These are phyloP conservation scores for Mycalesis mineus DNA, from an alignment of 2,888 invertebrate genomes.

Conservation along the genomic window DNA sequence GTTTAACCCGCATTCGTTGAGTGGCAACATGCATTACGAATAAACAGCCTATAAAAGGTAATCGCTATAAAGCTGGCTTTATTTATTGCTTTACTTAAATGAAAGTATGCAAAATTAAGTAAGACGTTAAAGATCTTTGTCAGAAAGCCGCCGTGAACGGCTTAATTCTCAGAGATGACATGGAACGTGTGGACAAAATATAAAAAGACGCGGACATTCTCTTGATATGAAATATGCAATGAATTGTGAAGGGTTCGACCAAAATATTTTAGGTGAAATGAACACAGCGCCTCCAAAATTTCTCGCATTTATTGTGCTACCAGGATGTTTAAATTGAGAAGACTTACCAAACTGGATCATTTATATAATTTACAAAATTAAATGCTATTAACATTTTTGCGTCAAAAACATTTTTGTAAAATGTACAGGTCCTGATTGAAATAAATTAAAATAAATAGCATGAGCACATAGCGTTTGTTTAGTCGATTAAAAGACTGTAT, in stretches of 20 bases:
- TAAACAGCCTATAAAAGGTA: conserved; percentile 14
- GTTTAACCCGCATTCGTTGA: conserved; percentile 2
- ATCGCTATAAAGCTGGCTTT: conserved; percentile 17
- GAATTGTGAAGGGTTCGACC: conserved; percentile 43
- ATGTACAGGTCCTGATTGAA: not conserved
- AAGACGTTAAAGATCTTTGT: conserved; percentile 45
- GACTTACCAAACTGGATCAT: conserved; percentile 18
- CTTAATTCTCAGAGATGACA: conserved; percentile 54
- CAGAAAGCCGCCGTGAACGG: conserved; percentile 40
- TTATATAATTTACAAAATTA: conserved; percentile 3
- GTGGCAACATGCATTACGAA: conserved; percentile 28
- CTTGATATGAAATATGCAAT: conserved; percentile 34
- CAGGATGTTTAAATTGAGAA: conserved; percentile 10
- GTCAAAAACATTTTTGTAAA: conserved; percentile 10
- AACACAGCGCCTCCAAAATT: conserved; percentile 26
- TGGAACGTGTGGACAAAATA: conserved; percentile 42
- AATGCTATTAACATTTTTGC: conserved; percentile 6
- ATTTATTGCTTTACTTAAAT: conserved; percentile 48
- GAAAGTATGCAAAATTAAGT: conserved; percentile 50
- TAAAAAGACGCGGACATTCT: conserved; percentile 37
- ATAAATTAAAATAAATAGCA: not conserved
- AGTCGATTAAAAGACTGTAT: too few species aligned
- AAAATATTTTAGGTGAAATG: conserved; percentile 41
- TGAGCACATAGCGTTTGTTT: too few species aligned
- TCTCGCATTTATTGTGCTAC: conserved; percentile 4